phyloP scores from a whole-genome alignment of 2,888 invertebrate genomes.

The Sclerodermus sp. region DNA sequence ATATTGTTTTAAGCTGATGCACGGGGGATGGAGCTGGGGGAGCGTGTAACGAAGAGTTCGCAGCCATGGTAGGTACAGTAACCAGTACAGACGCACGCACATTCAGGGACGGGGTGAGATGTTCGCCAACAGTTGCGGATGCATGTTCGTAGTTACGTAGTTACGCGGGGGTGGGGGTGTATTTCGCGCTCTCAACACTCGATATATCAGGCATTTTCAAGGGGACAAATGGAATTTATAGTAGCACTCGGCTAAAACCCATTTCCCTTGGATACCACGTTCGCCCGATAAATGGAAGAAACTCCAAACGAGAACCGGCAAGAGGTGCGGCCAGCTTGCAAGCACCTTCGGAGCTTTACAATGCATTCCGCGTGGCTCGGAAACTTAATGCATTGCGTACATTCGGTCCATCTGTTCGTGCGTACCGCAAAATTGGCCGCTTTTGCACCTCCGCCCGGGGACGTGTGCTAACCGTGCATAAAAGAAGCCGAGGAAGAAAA shows the following conservation, averaged over 20 bases:
- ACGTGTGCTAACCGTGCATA: too few species aligned
- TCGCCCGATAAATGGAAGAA: conserved; percentile 31
- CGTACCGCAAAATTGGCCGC: too few species aligned
- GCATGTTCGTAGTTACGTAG: too few species aligned
- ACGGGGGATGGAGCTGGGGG: too few species aligned
- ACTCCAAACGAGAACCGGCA: conserved; percentile 24
- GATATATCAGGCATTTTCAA: conserved; percentile 25
- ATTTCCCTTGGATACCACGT: conserved; percentile 29
- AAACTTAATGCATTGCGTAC: conserved; percentile 30
- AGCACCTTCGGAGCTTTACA: conserved; percentile 15
- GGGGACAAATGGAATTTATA: conserved; percentile 40
- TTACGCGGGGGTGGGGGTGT: too few species aligned
- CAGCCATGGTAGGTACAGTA: too few species aligned
- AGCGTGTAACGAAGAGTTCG: too few species aligned
- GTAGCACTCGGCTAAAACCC: conserved; percentile 31
- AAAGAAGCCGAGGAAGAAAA: not conserved
- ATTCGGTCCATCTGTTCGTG: conserved; percentile 26
- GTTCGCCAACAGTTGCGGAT: too few species aligned
- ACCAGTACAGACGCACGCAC: too few species aligned
- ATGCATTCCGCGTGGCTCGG: conserved; percentile 29
- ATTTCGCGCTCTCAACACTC: not conserved
- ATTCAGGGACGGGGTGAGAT: too few species aligned
- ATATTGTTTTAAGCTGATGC: too few species aligned
- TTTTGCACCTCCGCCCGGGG: too few species aligned
- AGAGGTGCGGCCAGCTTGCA: not conserved